These are phyloP conservation scores for Mirounga angustirostris DNA, from an alignment of 2,113 vertebrate genomes.

Conservation along the genomic window DNA sequence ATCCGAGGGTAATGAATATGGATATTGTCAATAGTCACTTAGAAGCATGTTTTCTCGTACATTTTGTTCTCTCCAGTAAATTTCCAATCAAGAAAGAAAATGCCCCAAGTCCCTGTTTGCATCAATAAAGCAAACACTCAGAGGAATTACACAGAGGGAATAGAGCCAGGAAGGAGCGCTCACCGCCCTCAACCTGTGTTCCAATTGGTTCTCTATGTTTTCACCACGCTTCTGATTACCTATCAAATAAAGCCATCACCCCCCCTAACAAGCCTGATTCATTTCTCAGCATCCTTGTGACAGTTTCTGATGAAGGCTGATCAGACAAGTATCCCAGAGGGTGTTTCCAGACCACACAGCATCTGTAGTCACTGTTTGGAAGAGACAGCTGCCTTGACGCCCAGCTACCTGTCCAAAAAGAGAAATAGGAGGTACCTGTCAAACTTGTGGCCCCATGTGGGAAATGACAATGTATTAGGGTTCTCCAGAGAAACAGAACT, in stretches of 20 bases:
- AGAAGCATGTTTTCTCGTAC: slow-evolving; percentile 66
- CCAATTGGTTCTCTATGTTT: neutral
- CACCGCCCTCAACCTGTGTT: neutral
- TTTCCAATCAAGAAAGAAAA: slow-evolving; percentile 62
- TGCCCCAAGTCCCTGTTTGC: neutral
- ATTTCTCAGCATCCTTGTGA: neutral
- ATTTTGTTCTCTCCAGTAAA: slow-evolving; percentile 68
- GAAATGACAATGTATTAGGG: neutral
- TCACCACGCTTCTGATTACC: neutral
- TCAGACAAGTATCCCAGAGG: neutral
- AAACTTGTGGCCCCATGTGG: too few relatives aligned
- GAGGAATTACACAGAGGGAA: neutral
- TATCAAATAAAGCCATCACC: neutral
- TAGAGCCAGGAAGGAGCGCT: neutral
- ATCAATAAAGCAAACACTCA: neutral
- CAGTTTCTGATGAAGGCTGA: neutral
- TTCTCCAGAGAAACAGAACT: neutral
- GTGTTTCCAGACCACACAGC: neutral
- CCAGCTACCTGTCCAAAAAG: neutral
- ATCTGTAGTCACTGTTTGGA: too few relatives aligned
- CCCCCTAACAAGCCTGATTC: neutral
- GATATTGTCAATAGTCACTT: slow-evolving; percentile 74
- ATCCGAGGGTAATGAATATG: slow-evolving; percentile 76
- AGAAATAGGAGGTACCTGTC: neutral
- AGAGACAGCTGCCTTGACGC: neutral